phyloP scores from a whole-genome alignment of 2,888 invertebrate species.

The Stratiomys singularior region DNA sequence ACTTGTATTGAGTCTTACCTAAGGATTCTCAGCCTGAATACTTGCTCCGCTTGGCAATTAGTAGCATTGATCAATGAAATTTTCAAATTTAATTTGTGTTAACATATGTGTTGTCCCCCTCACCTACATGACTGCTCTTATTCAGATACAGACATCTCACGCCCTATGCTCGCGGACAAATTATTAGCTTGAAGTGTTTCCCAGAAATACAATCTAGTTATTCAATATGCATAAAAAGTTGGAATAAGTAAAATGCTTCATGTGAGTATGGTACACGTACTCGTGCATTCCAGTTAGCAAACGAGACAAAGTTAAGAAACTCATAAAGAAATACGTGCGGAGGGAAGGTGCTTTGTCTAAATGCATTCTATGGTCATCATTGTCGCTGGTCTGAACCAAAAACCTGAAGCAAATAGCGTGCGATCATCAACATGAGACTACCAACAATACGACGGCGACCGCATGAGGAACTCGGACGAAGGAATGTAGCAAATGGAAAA shows the following conservation, averaged over 20 bases:
- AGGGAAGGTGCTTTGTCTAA: constrained; percentile 23
- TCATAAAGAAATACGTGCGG: constrained; percentile 16
- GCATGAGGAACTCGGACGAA: constrained; percentile 19
- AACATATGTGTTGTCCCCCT: too few species aligned
- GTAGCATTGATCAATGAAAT: too few species aligned
- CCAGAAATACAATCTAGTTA: constrained; percentile 41
- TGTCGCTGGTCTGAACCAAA: constrained; percentile 21
- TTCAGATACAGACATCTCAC: too few species aligned
- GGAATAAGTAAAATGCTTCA: constrained; percentile 9
- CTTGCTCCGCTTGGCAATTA: too few species aligned
- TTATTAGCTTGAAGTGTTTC: constrained; percentile 18
- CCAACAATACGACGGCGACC: constrained; percentile 19
- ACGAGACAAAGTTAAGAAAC: constrained; percentile 29
- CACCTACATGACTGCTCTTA: too few species aligned
- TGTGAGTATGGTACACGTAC: constrained; percentile 1
- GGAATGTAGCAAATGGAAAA: constrained; percentile 31
- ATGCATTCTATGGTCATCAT: constrained; percentile 3
- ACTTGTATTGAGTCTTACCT: too few species aligned
- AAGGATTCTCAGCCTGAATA: too few species aligned
- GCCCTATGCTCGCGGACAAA: background rate
- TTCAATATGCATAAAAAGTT: constrained; percentile 38
- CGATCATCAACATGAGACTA: constrained; percentile 1
- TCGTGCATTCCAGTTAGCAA: background rate
- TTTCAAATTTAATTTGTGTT: too few species aligned
- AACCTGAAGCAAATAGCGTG: constrained; percentile 23